Conservation (phyloP, 2,797 vertebrate genomes). For the Silurus lanzhouensis region DNA sequence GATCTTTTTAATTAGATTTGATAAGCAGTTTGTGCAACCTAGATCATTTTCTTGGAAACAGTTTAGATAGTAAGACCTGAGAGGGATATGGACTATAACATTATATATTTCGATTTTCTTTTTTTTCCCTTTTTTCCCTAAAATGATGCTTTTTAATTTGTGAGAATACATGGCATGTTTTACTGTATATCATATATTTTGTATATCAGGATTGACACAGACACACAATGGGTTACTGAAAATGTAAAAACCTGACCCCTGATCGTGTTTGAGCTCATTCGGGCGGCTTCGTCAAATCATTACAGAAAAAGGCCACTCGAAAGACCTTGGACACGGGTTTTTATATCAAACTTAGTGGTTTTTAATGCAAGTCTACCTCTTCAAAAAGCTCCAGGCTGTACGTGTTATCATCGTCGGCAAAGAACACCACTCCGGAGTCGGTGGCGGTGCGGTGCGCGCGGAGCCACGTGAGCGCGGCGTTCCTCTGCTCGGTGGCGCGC, state of each 20-base stretch:
- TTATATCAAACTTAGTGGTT: not conserved
- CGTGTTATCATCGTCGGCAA: constrained; percentile 98
- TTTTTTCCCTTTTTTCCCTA: too few relatives aligned
- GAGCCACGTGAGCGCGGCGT: constrained; percentile 89
- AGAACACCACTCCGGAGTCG: constrained; percentile 89
- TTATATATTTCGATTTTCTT: too few relatives aligned
- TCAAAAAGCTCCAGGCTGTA: constrained; percentile 98
- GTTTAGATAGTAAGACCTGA: not conserved
- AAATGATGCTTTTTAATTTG: not conserved
- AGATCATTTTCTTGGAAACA: not conserved
- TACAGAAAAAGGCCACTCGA: not conserved
- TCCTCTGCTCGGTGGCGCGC: constrained; percentile 94
- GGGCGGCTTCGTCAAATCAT: not conserved
- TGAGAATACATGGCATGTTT: not conserved
- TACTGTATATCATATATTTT: not conserved
- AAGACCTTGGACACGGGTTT: not conserved
- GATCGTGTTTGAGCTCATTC: not conserved
- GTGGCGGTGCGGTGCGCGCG: constrained; percentile 76
- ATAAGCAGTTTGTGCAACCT: not conserved
- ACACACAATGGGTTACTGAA: not conserved
- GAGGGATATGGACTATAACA: too few relatives aligned
- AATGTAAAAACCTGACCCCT: not conserved
- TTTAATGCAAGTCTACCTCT: constrained; percentile 78
- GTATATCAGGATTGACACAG: not conserved
- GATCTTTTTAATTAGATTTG: not conserved